Conservation (phyloP, 2,113 vertebrate genomes). For the Neogobius melanostomus region DNA sequence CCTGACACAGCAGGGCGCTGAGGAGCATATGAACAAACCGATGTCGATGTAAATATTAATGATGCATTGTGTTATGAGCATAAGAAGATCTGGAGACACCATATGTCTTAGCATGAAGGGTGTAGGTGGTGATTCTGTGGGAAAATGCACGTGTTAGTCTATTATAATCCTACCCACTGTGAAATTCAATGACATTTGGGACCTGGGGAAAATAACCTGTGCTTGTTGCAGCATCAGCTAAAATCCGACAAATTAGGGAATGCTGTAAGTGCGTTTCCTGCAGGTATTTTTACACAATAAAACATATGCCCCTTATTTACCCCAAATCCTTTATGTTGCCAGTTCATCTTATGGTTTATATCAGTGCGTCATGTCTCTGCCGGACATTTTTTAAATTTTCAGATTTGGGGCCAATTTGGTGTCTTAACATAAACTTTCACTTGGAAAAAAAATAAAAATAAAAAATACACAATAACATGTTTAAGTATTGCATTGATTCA, state of each 20-base stretch:
- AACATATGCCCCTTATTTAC: too few relatives aligned
- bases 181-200: conserved; percentile 23
- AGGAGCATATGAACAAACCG: conserved; percentile 26
- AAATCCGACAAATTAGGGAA: neutral
- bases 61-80: conserved; percentile 27
- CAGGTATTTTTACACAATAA: too few relatives aligned
- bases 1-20: neutral
- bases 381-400: too few relatives aligned
- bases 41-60: conserved; percentile 47
- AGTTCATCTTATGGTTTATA: too few relatives aligned
- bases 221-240: conserved; percentile 26
- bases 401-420: too few relatives aligned
- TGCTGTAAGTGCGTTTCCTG: too few relatives aligned
- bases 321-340: too few relatives aligned
- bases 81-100: conserved; percentile 27
- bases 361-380: too few relatives aligned
- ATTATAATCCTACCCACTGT: neutral
- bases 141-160: neutral
- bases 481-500: too few relatives aligned
- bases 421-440: too few relatives aligned
- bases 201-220: neutral
- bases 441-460: too few relatives aligned
- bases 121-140: conserved; percentile 6
- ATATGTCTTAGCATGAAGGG: conserved; percentile 16
- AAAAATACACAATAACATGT: too few relatives aligned